Evolutionary conservation across 2,888 invertebrate genomes (phyloP).

Genomic region (Synergus gifuensis): DNA sequence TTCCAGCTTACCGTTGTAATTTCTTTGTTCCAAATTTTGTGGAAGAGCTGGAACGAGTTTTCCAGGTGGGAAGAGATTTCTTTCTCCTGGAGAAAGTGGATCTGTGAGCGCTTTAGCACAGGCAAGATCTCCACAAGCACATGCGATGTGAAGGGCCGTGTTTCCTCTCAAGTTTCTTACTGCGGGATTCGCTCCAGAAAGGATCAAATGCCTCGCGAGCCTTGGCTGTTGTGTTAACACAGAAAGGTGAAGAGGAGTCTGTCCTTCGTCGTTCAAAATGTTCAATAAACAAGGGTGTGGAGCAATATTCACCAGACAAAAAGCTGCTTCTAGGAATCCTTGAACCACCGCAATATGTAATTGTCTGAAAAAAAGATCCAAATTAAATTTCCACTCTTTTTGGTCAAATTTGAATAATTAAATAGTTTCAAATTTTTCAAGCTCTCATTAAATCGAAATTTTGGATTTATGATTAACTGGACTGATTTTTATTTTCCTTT

Average conservation of each 20-base stretch:
- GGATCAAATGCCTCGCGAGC: constrained; percentile 87
- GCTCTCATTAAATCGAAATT: background rate
- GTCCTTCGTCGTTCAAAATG: constrained; percentile 88
- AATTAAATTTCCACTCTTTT: constrained; percentile 17
- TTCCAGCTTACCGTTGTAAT: constrained; percentile 87
- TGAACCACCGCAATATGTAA: constrained; percentile 92
- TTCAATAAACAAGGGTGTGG: constrained; percentile 89
- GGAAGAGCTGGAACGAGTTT: constrained; percentile 78
- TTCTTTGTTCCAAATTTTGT: constrained; percentile 87
- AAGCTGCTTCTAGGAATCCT: constrained; percentile 85
- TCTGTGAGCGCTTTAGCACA: constrained; percentile 87
- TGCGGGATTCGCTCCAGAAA: constrained; percentile 85
- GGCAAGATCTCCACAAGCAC: constrained; percentile 83
- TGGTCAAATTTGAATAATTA: background rate
- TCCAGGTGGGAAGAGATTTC: constrained; percentile 59
- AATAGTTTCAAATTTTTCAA: constrained; percentile 21
- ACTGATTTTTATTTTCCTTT: background rate
- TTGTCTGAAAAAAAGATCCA: constrained; percentile 81
- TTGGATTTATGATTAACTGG: background rate
- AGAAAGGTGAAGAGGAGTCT: constrained; percentile 92
- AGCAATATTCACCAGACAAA: constrained; percentile 87
- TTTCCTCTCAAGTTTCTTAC: constrained; percentile 87
- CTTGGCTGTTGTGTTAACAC: constrained; percentile 87
- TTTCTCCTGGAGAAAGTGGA: constrained; percentile 80
- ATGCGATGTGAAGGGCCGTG: constrained; percentile 92